Base-by-base conservation (phyloP, 2,797 vertebrate genomes). In the Bradypodion ventrale region DNA sequence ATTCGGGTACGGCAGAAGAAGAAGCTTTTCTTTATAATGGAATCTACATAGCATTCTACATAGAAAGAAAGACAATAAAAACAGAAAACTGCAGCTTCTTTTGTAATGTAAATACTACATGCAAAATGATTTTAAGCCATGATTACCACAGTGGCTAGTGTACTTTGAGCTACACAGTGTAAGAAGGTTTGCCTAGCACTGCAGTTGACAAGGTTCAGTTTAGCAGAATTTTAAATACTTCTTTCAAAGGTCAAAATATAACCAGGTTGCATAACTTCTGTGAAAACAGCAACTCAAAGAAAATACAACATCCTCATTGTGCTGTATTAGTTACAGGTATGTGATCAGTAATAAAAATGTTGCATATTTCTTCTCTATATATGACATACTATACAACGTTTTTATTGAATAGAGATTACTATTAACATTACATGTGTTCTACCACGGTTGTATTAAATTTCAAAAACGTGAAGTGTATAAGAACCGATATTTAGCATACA, bases 281-380 rank as follows among this genome's bases (percentile, higher is more conserved):
- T 0, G 72, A 90, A 90, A 90, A 78, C 70, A 89, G 84, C 89
- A 90, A 78, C 78, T 83, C 0, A 63, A 63, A 79, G 21, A 49
- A 2, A 15, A 46, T 40, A 52, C 27, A 68, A 60, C 9, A 12
- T 75, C 40, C 35, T 75, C 44, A 74, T 25, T 42, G 49, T 56
- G 46, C 10, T 56, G 62, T 56, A 83, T 19, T 23, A n/a, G 40
- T 21, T 23, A 69, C 13, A 69, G 37, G 49, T n/a, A 49, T 49
- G 63, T 49, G n/a, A 63, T n/a, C 62, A 42, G 5, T 60, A 59
- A 83, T 70, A 8, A 70, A 42, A 70, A 42, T 52, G 56, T 21
- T 49, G 27, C 59, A 63, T 74, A n/a, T 46, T 60, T 40, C 46
- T n/a, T 40, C 69, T 32, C 16, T 35, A 42, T 40, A 62, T n/a